Evolutionary conservation across 1,140 invertebrate species (phyloP).

Genomic region (Aphaenogaster rudis): DNA sequence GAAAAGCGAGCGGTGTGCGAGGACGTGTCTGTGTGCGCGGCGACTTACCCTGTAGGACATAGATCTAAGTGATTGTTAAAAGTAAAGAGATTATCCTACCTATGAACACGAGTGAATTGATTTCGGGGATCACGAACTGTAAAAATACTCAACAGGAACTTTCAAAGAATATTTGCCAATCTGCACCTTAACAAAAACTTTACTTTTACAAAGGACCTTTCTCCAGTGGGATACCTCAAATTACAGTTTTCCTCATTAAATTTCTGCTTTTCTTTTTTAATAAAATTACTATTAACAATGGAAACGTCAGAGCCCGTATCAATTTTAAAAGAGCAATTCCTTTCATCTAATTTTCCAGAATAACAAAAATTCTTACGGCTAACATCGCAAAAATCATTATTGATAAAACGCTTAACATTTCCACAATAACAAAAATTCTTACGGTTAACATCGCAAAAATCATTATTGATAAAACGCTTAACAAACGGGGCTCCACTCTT

Average conservation of each 20-base stretch:
- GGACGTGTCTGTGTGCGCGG: too few relatives aligned
- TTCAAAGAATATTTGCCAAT: too few relatives aligned
- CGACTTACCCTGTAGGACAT: too few relatives aligned
- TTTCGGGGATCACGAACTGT: too few relatives aligned
- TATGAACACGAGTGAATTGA: too few relatives aligned
- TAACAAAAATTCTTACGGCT: background rate
- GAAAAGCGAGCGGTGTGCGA: too few relatives aligned
- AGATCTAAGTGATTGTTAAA: too few relatives aligned
- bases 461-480: background rate
- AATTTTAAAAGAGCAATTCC: background rate
- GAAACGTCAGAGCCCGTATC: background rate
- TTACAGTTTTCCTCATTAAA: background rate
- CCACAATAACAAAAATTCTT: background rate
- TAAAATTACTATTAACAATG: background rate
- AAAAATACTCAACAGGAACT: too few relatives aligned
- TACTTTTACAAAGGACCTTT: background rate
- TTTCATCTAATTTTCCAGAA: background rate
- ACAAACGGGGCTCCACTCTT: background rate
- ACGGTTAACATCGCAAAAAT: background rate
- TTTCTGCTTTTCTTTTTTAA: too few relatives aligned
- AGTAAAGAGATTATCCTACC: too few relatives aligned
- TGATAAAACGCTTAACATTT: background rate
- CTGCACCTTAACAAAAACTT: background rate
- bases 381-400: background rate
- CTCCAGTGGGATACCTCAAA: background rate